Evolutionary conservation across 2,888 invertebrate species (phyloP), one percentile per base, ranked within the genome.

Genomic region (Perizoma flavofasciatum): DNA sequence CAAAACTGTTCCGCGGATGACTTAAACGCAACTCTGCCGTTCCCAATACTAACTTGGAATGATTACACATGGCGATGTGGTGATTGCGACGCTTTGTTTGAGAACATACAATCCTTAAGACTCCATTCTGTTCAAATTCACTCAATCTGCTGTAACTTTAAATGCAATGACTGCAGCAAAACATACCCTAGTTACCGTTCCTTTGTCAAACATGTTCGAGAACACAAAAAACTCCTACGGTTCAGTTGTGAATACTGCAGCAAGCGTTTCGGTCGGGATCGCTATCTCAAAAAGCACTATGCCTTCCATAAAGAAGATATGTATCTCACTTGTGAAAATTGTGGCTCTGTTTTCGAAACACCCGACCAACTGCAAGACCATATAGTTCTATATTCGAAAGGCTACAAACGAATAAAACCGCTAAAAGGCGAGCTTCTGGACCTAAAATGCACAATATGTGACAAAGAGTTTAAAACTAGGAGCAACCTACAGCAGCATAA

Each of bases 161-260:
- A 91, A 65, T 91, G 91, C 63, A 78, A 85, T 0, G 87, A 89
- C 4, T 92, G 92, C 1, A 74, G 77, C 0, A 89, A 87, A 62
- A 62, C 51, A 32, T 62, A 62, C 49, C 58, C 58, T 0, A 87
- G 75, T 45, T 87, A 78, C 57, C 81, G 82, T 61, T 68, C 79
- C 0, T 90, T 90, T 37, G 65, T 91, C 0, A 85, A 81, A 58
- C 92, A 92, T 66, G 82, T 84, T 0, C 71, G 87, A 5, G 69
- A 79, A 43, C 91, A 91, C 49, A 87, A 85, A 39, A 88, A 84
- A 43, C 52, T 78, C 1, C 66, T 92, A 0, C 69, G 83, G 33
- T 84, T 86, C 58, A 87, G 86, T 63, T 92, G 92, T 60, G 92
- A 92, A 56, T 81, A 77, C 35, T 92, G 92, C 55, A 88, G 87